Evolutionary conservation across 2,888 invertebrate genomes (phyloP), one percentile per base, ranked within the genome.

Genomic region (Epistrophella euchroma): DNA sequence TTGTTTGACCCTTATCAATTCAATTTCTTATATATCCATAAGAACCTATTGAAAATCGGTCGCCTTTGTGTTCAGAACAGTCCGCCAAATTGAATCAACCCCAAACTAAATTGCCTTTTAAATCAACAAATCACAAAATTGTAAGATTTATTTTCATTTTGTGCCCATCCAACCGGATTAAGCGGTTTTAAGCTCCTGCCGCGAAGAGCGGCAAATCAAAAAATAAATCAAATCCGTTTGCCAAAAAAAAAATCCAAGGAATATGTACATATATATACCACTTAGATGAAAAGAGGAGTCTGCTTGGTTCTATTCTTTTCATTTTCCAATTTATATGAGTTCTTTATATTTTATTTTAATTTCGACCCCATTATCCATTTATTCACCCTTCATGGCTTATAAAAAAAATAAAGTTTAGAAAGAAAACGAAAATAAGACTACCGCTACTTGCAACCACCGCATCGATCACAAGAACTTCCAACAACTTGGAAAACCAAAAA

Each of bases 281-380:
- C 45, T 6, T 28, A 28, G 6, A 17, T 40, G 10, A 75, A 45
- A 10, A 40, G 45, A 50, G 13, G 43, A 60, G 35, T 56, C 25
- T 32, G 22, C 45, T 62, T 73, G 45, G 60, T 76, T 52, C 77
- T 77, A 62, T 73, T 74, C 62, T 58, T 64, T 64, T n/a, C 68
- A 77, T 73, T 83, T 81, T 78, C 77, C 72, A 78, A 64, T 78
- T 78, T 73, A 68, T 58, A 50, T 43, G 17, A 50, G 19, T 64
- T 83, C 70, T 81, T 62, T 35, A 19, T 50, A n/a, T 50, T 76
- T 84, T 75, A 81, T 81, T 85, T 85, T 81, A 81, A 85, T 85
- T 84, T 73, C 81, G 72, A 68, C 52, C 75, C 62, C 62, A 62
- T 60, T 37, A 60, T 83, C 45, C 74, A 32, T 73, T 74, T 56